A percentile compares a stretch with the other conserved stretches of the same genome.
Evolutionary conservation across 2,797 vertebrate genomes (phyloP).

Genomic region (Characodon lateralis): DNA sequence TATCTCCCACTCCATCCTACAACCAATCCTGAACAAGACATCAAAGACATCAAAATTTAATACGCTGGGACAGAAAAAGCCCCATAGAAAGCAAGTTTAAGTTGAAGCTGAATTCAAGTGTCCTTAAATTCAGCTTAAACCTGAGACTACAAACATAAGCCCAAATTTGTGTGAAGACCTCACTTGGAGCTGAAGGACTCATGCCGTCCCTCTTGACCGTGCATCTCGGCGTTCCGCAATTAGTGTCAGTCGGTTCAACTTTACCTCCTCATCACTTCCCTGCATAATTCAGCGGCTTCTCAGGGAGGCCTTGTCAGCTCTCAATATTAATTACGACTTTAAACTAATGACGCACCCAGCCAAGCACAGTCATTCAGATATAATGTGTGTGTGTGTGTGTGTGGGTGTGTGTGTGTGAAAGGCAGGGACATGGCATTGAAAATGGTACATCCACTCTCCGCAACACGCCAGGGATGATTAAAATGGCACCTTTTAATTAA

Average conservation of each 20-base stretch:
- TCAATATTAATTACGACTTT: constrained; percentile 82
- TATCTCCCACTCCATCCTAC: too few species aligned
- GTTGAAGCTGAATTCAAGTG: too few species aligned
- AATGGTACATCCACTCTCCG: constrained; percentile 60
- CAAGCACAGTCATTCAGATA: constrained; percentile 61
- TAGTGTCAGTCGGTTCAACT: constrained; percentile 72
- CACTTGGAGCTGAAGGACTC: constrained; percentile 30
- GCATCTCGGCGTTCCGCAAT: constrained; percentile 58
- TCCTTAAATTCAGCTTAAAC: too few species aligned
- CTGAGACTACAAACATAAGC: not conserved
- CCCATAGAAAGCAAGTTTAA: too few species aligned
- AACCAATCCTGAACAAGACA: too few species aligned
- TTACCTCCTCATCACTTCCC: constrained; percentile 72
- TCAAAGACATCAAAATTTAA: too few species aligned
- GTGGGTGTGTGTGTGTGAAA: constrained; percentile 28
- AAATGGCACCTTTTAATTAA: constrained; percentile 78
- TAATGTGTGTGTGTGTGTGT: constrained; percentile 36
- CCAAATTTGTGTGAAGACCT: constrained; percentile 34
- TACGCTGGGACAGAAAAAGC: too few species aligned
- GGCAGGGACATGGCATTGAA: constrained; percentile 64
- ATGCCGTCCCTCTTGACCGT: constrained; percentile 46
- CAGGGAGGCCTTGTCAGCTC: constrained; percentile 75
- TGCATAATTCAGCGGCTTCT: constrained; percentile 70
- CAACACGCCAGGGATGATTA: constrained; percentile 72
- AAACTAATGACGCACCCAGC: constrained; percentile 73